A percentile compares a stretch with the other conserved stretches of the same genome.
phyloP scores from a whole-genome alignment of 1,140 invertebrate species.

The Bradynema listronoti region DNA sequence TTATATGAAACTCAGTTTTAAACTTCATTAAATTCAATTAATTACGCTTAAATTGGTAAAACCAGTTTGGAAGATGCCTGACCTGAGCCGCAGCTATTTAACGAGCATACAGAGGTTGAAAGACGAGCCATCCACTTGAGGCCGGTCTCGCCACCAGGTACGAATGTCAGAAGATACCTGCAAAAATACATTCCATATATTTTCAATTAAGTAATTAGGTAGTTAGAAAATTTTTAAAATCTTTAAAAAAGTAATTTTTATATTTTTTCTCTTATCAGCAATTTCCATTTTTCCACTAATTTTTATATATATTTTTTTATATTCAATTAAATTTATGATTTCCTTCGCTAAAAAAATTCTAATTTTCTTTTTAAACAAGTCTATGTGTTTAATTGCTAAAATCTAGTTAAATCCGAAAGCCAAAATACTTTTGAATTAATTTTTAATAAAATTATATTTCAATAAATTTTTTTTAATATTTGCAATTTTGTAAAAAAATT shows the following conservation, averaged over 20 bases:
- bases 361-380: no score
- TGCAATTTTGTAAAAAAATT: neutral
- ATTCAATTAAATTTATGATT: neutral
- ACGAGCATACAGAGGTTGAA: no score
- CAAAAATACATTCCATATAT: neutral
- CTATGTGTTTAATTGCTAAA: no score
- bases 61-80: slow-evolving; percentile 12
- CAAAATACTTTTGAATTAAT: neutral
- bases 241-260: no score
- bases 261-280: neutral
- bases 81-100: neutral
- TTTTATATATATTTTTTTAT: slow-evolving; percentile 1
- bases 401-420: neutral
- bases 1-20: no score
- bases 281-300: neutral
- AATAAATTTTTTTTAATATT: neutral
- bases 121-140: neutral
- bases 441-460: neutral
- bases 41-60: slow-evolving; percentile 7
- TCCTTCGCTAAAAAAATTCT: neutral
- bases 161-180: slow-evolving; percentile 6
- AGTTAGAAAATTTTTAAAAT: no score
- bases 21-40: no score
- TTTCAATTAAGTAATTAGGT: no score
- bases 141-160: slow-evolving; percentile 9